Evolutionary conservation across 2,113 vertebrate genomes (phyloP).

Genomic region (Argyrosomus japonicus): DNA sequence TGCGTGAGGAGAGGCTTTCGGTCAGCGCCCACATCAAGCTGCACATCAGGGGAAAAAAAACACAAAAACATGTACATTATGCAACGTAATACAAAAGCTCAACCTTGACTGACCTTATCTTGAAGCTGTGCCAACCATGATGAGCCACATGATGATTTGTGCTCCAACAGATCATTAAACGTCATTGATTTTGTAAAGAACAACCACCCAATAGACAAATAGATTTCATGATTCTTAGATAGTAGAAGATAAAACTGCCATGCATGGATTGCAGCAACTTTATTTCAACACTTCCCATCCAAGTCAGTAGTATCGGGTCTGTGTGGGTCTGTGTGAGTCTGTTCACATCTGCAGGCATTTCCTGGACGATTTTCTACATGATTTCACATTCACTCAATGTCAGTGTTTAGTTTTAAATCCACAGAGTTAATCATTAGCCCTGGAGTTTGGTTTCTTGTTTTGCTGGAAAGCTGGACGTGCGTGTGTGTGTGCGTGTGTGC

Average conservation of each 20-base stretch:
- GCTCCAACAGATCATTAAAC: neutral
- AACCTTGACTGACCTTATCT: neutral
- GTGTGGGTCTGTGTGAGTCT: neutral
- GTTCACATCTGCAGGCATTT: conserved; percentile 58
- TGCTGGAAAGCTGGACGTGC: conserved; percentile 44
- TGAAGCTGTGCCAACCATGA: neutral
- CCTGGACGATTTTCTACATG: conserved; percentile 41
- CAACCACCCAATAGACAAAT: neutral
- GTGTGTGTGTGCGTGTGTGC: neutral
- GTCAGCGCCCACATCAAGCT: conserved; percentile 56
- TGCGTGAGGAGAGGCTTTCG: conserved; percentile 28
- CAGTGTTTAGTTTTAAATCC: conserved; percentile 39
- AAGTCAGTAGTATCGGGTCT: neutral
- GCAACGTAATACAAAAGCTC: neutral
- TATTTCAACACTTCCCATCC: neutral
- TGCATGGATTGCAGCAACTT: neutral
- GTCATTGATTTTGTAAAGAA: neutral
- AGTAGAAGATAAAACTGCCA: neutral
- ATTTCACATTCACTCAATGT: conserved; percentile 43
- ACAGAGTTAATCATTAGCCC: conserved; percentile 74
- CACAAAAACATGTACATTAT: neutral
- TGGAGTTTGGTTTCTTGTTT: conserved; percentile 47
- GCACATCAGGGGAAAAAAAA: conserved; percentile 13
- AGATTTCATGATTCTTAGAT: neutral
- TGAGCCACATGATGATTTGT: neutral